Evolutionary conservation across 2,113 vertebrate genomes (phyloP).

Genomic region (Engraulis encrasicolus): DNA sequence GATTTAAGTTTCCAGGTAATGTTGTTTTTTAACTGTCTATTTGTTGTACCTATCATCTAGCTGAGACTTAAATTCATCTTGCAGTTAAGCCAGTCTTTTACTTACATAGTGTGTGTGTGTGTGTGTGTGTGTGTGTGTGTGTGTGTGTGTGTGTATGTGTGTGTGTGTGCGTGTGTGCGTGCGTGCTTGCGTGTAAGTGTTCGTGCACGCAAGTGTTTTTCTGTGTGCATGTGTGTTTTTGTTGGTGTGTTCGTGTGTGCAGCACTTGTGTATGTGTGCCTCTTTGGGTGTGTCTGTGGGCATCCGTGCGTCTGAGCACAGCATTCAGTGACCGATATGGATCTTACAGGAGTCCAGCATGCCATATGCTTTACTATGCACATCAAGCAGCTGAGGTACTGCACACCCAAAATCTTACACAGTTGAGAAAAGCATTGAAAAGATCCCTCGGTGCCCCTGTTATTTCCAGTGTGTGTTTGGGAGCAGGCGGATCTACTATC

Average conservation of each 20-base stretch:
- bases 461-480: background rate
- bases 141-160: no score
- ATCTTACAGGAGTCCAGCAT: background rate
- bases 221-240: no score
- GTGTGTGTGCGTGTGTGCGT: no score
- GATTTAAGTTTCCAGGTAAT: background rate
- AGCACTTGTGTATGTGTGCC: no score
- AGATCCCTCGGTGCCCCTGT: background rate
- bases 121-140: no score
- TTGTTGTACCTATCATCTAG: background rate
- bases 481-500: background rate
- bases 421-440: background rate
- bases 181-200: no score
- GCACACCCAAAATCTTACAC: background rate
- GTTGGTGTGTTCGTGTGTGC: no score
- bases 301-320: no score
- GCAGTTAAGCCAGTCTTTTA: background rate
- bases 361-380: slow-evolving; percentile 2
- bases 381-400: background rate
- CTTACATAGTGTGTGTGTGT: background rate
- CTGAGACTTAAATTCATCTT: background rate
- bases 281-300: no score
- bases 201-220: no score
- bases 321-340: background rate
- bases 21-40: background rate